Conservation (phyloP, 2,797 vertebrate species). For the Cetoscarus ocellatus region DNA sequence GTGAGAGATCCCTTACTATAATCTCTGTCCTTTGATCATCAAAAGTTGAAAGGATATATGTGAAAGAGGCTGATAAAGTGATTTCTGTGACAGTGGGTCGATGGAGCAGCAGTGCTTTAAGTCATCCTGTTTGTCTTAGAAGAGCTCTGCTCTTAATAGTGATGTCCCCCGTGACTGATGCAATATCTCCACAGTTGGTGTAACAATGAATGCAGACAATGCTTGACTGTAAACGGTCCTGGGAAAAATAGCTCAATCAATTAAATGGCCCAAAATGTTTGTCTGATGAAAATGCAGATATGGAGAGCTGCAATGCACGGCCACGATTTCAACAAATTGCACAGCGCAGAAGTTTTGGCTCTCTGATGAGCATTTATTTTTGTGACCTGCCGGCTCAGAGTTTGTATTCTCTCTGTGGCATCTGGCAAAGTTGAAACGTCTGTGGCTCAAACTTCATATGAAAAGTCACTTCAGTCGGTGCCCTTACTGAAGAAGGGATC, state of each 20-base stretch:
- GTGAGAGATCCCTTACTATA: conserved; percentile 81
- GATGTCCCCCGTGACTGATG: conserved; percentile 87
- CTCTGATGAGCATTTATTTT: conserved; percentile 58
- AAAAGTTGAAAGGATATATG: conserved; percentile 85
- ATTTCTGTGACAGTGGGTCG: conserved; percentile 84
- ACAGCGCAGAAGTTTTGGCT: conserved; percentile 56
- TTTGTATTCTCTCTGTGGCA: conserved; percentile 65
- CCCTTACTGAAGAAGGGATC: conserved; percentile 73
- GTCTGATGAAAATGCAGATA: conserved; percentile 82
- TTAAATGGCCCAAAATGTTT: conserved; percentile 81
- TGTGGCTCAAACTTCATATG: conserved; percentile 74
- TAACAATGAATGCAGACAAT: conserved; percentile 80
- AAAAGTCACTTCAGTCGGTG: conserved; percentile 81
- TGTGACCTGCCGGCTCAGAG: conserved; percentile 50
- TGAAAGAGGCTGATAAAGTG: conserved; percentile 84
- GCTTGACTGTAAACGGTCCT: conserved; percentile 81
- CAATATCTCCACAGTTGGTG: conserved; percentile 80
- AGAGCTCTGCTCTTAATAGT: conserved; percentile 83
- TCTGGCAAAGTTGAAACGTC: conserved; percentile 78
- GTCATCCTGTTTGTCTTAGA: conserved; percentile 86
- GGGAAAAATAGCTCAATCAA: conserved; percentile 80
- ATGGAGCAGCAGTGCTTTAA: conserved; percentile 82
- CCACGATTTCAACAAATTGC: conserved; percentile 80
- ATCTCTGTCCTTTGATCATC: conserved; percentile 85
- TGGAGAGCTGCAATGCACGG: conserved; percentile 62